Base-by-base conservation (phyloP, 2,113 vertebrate genomes). In the Dermatemys mawii region DNA sequence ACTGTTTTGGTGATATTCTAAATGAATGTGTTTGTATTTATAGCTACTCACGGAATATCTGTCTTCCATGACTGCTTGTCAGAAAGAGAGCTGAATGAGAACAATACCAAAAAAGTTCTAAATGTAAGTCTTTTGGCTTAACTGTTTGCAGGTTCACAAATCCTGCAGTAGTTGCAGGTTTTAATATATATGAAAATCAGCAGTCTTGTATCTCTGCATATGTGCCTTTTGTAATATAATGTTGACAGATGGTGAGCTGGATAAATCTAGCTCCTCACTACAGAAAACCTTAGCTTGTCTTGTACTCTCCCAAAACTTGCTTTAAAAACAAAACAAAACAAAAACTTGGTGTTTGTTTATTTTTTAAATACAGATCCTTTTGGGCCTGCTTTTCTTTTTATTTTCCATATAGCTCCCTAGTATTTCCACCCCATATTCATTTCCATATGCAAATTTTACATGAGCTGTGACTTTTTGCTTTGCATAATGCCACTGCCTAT, bases 161-260 rank as follows among this genome's bases (percentile, higher is more conserved):
- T 99, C 97, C 98, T 95, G 87, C 98, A 94, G 98, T 98, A 98
- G 98, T 98, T 98, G 98, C 75, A 97, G 98, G 98, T 98, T 99
- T 99, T 99, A 99, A 99, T 99, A 99, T 99, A 99, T 99, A 99
- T 99, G 99, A 99, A 99, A 99, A 99, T 99, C 99, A 99, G 98
- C 94, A 93, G 75, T 98, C 98, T 97, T 98, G 98, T 99, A 98
- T 99, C 98, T 98, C 98, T 98, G 98, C 98, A 98, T 98, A 98
- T 98, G 98, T 97, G 98, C 98, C 97, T 97, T 98, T 98, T 98
- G 99, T 98, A 98, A 99, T 98, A 98, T 98, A 97, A 98, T 98
- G 98, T 97, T 98, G 98, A 98, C 98, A 98, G 98, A 98, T 98
- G 97, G 98, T 76, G 97, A 98, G 98, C 98, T 98, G 96, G 96